Evolutionary conservation across 1,140 invertebrate genomes (phyloP).

Genomic region (Plectrocnemia conspersa): DNA sequence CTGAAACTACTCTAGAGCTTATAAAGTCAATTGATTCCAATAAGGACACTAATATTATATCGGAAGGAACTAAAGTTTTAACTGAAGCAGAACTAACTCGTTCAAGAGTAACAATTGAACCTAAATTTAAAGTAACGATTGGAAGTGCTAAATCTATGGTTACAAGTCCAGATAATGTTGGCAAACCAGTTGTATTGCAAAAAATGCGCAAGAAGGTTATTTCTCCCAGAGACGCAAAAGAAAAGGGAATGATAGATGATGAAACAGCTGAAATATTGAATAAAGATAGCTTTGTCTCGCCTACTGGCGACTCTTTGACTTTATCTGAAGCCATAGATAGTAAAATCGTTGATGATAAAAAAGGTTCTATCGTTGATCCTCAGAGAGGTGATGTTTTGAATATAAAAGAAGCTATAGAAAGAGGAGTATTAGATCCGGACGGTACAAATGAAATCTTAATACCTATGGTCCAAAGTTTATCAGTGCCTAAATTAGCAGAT

Average conservation of each 20-base stretch:
- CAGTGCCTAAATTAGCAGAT: constrained; percentile 73
- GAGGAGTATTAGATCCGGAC: constrained; percentile 76
- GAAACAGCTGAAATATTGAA: constrained; percentile 67
- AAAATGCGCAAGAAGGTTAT: constrained; percentile 72
- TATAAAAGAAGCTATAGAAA: constrained; percentile 77
- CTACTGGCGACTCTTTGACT: constrained; percentile 58
- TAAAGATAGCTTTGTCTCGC: constrained; percentile 51
- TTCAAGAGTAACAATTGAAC: constrained; percentile 58
- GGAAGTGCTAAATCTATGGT: constrained; percentile 53
- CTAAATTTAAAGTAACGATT: constrained; percentile 63
- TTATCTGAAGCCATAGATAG: constrained; percentile 71
- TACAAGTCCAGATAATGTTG: constrained; percentile 54
- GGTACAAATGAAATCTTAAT: constrained; percentile 72
- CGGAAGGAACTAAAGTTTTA: constrained; percentile 19
- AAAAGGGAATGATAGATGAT: constrained; percentile 69
- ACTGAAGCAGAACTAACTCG: constrained; percentile 52
- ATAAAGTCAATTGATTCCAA: constrained; percentile 25
- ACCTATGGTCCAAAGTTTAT: constrained; percentile 74
- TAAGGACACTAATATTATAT: constrained; percentile 15
- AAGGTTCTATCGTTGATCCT: constrained; percentile 78
- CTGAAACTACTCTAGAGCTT: constrained; percentile 40
- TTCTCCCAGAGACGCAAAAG: constrained; percentile 64
- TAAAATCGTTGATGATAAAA: constrained; percentile 69
- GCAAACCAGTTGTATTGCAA: constrained; percentile 68
- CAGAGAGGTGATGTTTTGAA: constrained; percentile 71